phyloP scores from a whole-genome alignment of 2,888 invertebrate genomes.

The Synanthedon andrenaeformis region DNA sequence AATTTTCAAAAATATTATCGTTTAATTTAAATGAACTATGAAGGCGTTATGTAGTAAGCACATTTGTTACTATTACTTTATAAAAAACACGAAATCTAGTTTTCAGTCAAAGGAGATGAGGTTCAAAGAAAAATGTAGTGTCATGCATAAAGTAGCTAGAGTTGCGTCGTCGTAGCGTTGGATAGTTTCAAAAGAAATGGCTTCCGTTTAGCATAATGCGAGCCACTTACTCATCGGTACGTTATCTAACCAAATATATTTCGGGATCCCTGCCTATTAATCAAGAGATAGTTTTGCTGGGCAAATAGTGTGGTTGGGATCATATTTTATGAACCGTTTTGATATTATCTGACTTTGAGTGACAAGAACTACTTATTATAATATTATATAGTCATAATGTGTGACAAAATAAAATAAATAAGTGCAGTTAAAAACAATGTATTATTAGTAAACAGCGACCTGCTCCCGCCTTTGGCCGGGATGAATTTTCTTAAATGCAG shows the following conservation, averaged over 20 bases:
- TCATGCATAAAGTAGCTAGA: constrained; percentile 42
- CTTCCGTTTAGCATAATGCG: constrained; percentile 47
- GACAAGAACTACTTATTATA: neutral
- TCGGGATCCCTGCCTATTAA: constrained; percentile 31
- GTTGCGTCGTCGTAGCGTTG: constrained; percentile 19
- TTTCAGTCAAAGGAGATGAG: neutral
- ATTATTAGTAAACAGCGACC: too few species aligned
- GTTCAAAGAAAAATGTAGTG: constrained; percentile 39
- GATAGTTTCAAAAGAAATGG: constrained; percentile 54
- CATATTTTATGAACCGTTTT: constrained; percentile 1
- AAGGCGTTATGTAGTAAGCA: too few species aligned
- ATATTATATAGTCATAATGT: neutral
- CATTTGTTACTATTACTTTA: too few species aligned
- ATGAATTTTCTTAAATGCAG: too few species aligned
- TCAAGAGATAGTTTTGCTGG: constrained; percentile 28
- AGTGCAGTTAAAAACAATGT: too few species aligned
- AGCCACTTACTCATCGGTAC: constrained; percentile 48
- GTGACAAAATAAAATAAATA: too few species aligned
- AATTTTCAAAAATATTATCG: too few species aligned
- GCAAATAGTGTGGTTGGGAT: constrained; percentile 1
- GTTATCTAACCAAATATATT: constrained; percentile 51
- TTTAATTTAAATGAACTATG: too few species aligned
- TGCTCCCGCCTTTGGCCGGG: too few species aligned
- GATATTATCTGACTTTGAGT: constrained; percentile 1
- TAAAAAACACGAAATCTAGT: too few species aligned